Conservation (phyloP, 2,113 vertebrate species). For the Antigone vipio region DNA sequence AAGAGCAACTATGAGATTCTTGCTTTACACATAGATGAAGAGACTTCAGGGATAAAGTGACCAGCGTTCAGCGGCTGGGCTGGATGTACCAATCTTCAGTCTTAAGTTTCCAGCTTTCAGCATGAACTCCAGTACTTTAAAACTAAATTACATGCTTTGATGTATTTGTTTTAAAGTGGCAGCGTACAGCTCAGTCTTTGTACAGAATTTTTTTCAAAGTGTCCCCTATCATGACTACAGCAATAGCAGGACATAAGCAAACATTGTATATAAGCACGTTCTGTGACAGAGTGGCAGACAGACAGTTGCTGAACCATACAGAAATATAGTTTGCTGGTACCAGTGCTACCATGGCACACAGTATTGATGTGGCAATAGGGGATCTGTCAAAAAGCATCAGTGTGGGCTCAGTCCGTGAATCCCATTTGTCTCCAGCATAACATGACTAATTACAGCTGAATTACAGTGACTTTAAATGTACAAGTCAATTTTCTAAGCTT, state of each 20-base stretch:
- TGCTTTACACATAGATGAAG: background rate
- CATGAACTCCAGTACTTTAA: background rate
- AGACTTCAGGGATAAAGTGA: background rate
- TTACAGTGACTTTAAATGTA: background rate
- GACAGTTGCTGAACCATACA: background rate
- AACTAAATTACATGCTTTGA: background rate
- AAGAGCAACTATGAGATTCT: background rate
- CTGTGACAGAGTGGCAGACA: background rate
- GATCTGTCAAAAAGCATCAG: slow-evolving; percentile 54
- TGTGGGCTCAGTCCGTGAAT: background rate
- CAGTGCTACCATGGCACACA: background rate
- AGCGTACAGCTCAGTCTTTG: background rate
- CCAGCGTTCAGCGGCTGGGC: accelerated
- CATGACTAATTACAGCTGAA: slow-evolving; percentile 2
- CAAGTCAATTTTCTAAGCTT: background rate
- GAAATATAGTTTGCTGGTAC: background rate
- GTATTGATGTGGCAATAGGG: slow-evolving; percentile 28
- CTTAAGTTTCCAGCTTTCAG: background rate
- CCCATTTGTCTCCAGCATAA: slow-evolving; percentile 1
- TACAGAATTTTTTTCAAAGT: background rate
- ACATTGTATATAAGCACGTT: background rate
- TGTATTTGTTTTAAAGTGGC: background rate
- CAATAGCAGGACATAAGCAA: background rate
- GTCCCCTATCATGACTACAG: background rate
- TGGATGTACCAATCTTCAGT: background rate